Evolutionary conservation across 2,888 invertebrate genomes (phyloP).

Genomic region (Flexamia atlantica): DNA sequence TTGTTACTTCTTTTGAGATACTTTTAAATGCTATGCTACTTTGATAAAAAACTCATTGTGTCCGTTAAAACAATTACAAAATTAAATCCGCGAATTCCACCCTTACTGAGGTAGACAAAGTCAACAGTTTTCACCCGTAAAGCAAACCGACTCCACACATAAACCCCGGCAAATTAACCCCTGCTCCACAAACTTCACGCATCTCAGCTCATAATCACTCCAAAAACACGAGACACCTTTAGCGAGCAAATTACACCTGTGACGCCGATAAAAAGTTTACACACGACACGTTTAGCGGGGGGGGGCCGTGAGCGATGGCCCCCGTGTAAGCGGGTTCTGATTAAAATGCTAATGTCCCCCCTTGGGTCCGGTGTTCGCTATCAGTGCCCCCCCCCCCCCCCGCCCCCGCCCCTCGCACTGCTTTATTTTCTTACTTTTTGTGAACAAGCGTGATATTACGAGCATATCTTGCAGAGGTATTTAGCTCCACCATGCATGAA

Average conservation of each 20-base stretch:
- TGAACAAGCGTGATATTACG: neutral
- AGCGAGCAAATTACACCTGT: neutral
- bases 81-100: too few relatives aligned
- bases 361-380: neutral
- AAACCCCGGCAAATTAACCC: neutral
- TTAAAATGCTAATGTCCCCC: slow-evolving; percentile 30
- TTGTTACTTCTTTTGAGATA: too few relatives aligned
- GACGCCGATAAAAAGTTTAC: neutral
- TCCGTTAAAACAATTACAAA: too few relatives aligned
- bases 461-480: neutral
- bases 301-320: slow-evolving; percentile 15
- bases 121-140: too few relatives aligned
- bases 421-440: slow-evolving; percentile 18
- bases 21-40: too few relatives aligned
- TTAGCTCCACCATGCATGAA: too few relatives aligned
- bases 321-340: slow-evolving; percentile 21
- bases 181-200: neutral
- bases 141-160: too few relatives aligned
- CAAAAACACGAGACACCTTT: neutral
- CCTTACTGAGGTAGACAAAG: too few relatives aligned
- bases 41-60: too few relatives aligned
- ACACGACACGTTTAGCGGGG: neutral
- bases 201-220: neutral
- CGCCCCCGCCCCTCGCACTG: too few relatives aligned
- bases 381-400: neutral